Percentiles rank a stretch among this genome's conserved stretches.
Evolutionary conservation across 2,113 vertebrate species (phyloP).

Genomic region (Martes martes): DNA sequence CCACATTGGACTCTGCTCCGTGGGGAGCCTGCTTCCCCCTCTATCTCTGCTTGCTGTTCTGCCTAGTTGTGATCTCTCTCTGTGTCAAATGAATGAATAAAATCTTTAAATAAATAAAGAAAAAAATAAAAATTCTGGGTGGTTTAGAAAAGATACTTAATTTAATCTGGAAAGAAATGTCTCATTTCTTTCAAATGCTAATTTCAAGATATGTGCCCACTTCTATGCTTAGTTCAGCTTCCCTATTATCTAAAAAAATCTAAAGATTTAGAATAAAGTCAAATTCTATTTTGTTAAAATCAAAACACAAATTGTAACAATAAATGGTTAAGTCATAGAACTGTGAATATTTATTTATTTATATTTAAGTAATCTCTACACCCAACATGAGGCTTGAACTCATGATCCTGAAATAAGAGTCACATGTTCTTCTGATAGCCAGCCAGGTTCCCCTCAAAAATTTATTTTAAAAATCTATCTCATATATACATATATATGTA

Average conservation of each 20-base stretch:
- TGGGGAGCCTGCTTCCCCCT: too few relatives aligned
- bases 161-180: neutral
- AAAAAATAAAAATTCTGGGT: neutral
- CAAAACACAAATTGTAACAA: constrained; percentile 3
- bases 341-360: neutral
- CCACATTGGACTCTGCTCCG: too few relatives aligned
- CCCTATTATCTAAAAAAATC: neutral
- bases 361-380: neutral
- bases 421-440: neutral
- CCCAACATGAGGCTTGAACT: neutral
- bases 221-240: neutral
- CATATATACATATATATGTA: neutral
- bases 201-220: neutral
- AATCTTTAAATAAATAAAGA: too few relatives aligned
- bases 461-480: neutral
- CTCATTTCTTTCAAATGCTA: neutral
- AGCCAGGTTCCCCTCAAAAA: neutral
- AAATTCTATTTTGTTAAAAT: neutral
- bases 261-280: neutral
- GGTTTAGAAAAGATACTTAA: neutral
- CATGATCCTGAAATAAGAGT: neutral
- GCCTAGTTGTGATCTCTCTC: too few relatives aligned
- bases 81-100: too few relatives aligned
- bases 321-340: neutral
- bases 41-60: too few relatives aligned